Evolutionary conservation across 2,797 vertebrate species (phyloP).

Genomic region (Myotis planiceps): DNA sequence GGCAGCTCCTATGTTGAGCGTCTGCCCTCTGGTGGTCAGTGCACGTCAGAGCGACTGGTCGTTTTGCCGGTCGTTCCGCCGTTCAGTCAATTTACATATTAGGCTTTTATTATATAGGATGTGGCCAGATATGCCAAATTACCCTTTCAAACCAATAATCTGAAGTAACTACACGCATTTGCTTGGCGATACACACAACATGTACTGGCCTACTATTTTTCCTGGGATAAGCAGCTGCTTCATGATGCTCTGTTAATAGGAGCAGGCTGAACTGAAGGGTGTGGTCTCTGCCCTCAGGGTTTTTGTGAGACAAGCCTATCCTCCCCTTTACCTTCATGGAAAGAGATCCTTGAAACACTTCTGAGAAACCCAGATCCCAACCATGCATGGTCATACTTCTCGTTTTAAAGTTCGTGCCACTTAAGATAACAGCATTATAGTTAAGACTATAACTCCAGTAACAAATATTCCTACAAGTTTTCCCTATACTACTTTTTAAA

Average conservation of each 20-base stretch:
- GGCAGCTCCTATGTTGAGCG: too few relatives aligned
- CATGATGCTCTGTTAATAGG: not conserved
- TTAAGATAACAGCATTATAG: not conserved
- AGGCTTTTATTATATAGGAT: too few relatives aligned
- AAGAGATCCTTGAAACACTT: not conserved
- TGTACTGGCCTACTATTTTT: not conserved
- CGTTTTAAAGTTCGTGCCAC: not conserved
- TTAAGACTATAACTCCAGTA: not conserved
- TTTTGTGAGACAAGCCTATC: not conserved
- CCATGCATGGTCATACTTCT: not conserved
- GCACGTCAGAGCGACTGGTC: too few relatives aligned
- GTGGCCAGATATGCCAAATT: not conserved
- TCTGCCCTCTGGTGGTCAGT: too few relatives aligned
- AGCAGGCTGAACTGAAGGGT: not conserved
- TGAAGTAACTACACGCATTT: not conserved
- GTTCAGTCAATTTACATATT: too few relatives aligned
- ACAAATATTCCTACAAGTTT: slow-evolving; percentile 8
- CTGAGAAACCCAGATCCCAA: not conserved
- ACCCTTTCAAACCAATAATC: not conserved
- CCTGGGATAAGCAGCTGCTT: not conserved
- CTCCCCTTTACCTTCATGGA: not conserved
- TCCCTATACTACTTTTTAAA: not conserved
- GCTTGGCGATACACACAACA: not conserved
- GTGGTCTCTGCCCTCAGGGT: not conserved
- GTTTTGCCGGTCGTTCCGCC: too few relatives aligned